Conservation (phyloP, 2,888 invertebrate genomes). For the Pristionchus japonicus region DNA sequence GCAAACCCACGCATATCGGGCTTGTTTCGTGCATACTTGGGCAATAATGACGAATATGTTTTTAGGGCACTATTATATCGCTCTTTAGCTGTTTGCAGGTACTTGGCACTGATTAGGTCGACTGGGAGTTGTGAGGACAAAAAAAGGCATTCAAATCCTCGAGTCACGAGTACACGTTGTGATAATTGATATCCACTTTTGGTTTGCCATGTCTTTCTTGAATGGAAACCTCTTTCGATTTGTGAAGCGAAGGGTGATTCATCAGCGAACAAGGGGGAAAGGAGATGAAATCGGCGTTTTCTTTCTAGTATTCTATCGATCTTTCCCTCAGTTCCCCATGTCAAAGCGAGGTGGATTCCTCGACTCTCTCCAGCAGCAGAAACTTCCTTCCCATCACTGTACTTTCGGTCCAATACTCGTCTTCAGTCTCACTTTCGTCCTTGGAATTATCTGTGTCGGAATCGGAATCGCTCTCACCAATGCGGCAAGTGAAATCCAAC, state of each 20-base stretch:
- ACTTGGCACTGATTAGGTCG: too few relatives aligned
- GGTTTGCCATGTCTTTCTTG: too few relatives aligned
- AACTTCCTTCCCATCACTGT: background rate
- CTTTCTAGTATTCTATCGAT: background rate
- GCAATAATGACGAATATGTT: too few relatives aligned
- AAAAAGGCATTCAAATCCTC: too few relatives aligned
- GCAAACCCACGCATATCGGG: too few relatives aligned
- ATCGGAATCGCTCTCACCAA: background rate
- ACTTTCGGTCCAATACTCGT: background rate
- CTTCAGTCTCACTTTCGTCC: background rate
- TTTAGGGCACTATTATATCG: too few relatives aligned
- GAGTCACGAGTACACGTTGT: too few relatives aligned
- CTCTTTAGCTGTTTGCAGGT: too few relatives aligned
- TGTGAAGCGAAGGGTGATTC: background rate
- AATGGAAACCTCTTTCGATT: background rate
- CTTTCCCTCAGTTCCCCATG: background rate
- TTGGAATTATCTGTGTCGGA: slow-evolving; percentile 3
- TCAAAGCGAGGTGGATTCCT: background rate
- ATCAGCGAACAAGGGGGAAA: background rate
- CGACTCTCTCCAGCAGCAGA: background rate
- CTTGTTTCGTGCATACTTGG: too few relatives aligned
- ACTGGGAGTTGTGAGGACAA: too few relatives aligned
- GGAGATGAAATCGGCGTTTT: background rate
- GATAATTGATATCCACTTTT: too few relatives aligned
- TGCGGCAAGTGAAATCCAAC: background rate